Evolutionary conservation across 30 jellyfish, hydroid and myxozoan species (phyloP).

Genomic region (Hydractinia echinata): DNA sequence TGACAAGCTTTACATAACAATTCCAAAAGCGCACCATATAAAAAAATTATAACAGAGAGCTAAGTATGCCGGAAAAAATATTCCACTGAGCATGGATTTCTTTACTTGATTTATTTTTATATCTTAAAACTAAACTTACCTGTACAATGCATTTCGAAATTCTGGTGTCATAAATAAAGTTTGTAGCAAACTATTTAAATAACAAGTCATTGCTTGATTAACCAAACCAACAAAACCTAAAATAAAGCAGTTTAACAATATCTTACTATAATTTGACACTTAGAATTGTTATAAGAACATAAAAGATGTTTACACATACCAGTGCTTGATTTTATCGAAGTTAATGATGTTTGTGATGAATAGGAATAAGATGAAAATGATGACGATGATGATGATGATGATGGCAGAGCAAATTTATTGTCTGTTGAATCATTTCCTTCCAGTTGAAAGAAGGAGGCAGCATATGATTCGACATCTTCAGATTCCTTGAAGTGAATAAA

Average conservation of each 20-base stretch:
- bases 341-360: too few species aligned
- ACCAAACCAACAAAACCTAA: conserved; percentile 77
- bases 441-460: too few species aligned
- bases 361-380: too few species aligned
- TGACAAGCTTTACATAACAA: not conserved
- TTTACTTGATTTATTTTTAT: too few species aligned
- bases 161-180: conserved; percentile 94
- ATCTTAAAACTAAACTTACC: conserved; percentile 29
- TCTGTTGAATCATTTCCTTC: too few species aligned
- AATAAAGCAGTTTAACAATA: not conserved
- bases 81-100: not conserved
- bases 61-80: not conserved
- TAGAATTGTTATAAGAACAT: not conserved
- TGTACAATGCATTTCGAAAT: conserved; percentile 90
- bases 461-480: too few species aligned
- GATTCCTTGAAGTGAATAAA: too few species aligned
- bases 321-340: not conserved
- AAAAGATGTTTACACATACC: not conserved
- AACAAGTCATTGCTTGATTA: conserved; percentile 97
- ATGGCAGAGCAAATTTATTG: too few species aligned
- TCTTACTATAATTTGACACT: not conserved
- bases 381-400: too few species aligned
- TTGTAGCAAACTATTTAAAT: conserved; percentile 79
- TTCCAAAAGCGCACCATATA: not conserved
- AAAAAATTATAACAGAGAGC: not conserved